Conservation (phyloP, 1,140 invertebrate species). For the Bilobella aurantiaca region DNA sequence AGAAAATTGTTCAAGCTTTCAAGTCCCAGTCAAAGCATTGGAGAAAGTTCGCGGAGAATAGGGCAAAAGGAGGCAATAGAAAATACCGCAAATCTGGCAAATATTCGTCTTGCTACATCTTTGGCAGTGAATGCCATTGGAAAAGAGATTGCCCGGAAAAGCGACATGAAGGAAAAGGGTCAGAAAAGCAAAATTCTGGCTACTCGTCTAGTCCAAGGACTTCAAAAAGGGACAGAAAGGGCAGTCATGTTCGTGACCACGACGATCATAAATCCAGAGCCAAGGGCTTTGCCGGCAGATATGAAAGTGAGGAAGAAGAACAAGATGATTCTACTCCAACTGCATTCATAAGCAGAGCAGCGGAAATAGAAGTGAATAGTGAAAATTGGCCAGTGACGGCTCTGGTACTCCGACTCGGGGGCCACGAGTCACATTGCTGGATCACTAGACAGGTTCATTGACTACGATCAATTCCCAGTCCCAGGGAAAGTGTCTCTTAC, state of each 20-base stretch:
- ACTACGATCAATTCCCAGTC: not conserved
- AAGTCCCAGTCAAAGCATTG: not conserved
- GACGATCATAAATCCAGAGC: not conserved
- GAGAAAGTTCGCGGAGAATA: not conserved
- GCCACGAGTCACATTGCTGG: conserved; percentile 16
- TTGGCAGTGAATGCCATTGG: not conserved
- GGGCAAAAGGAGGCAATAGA: not conserved
- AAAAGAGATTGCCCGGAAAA: too few species aligned
- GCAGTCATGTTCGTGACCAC: not conserved
- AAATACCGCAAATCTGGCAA: too few species aligned
- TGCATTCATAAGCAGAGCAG: not conserved
- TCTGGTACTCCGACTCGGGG: conserved; percentile 13
- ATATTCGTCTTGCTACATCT: too few species aligned
- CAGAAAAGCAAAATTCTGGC: too few species aligned
- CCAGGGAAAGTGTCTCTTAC: not conserved
- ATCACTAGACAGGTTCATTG: conserved; percentile 6
- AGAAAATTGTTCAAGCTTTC: not conserved
- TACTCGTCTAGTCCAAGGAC: not conserved
- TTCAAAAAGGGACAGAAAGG: not conserved
- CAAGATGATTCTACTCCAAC: too few species aligned
- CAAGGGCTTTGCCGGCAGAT: not conserved
- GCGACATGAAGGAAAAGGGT: too few species aligned
- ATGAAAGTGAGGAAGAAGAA: too few species aligned
- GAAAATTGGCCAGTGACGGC: too few species aligned
- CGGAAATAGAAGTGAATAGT: not conserved